Evolutionary conservation across 2,113 vertebrate species (phyloP), one percentile per base, ranked within the genome.

Genomic region (Arothron firmamentum): DNA sequence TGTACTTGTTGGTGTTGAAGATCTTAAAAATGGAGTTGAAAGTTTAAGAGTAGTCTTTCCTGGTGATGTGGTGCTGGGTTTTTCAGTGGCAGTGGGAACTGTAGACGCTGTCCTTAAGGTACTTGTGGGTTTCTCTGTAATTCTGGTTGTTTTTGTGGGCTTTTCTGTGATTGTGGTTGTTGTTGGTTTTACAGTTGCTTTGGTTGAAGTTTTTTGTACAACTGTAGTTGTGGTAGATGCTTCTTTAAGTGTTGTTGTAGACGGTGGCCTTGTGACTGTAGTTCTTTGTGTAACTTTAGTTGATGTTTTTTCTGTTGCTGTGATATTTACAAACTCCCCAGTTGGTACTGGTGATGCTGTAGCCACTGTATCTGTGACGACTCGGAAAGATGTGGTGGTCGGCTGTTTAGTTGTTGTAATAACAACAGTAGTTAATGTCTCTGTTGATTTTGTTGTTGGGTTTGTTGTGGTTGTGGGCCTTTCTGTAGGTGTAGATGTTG

Each of bases 131-230:
- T 16, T 49, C 16, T 17, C 15, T 45, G 19, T 23, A 16, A 9
- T 5, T 1, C 19, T 52, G 0, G 6, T 43, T 43, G 56, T 28
- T 16, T 47, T n/a, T 47, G 45, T 47, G 16, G 17, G 15, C 4
- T 18, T 14, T 58, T 31, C 56, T 45, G 62, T 19, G 7, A 34
- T 57, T 47, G n/a, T 47, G 20, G 56, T n/a, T 25, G 9, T 47
- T 13, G 56, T 58, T 8, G 18, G 2, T 17, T 20, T 41, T 50
- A 12, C 74, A 43, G 38, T 18, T 5, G 2, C 7, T 6, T 58
- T 61, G 6, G 58, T 11, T 49, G 23, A 14, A 2, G 5, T 51
- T 51, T 13, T n/a, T 11, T 4, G 5, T 19, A 14, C 17, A 2
- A 12, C 25, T 18, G 46, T 41, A 5, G 20, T 2, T 42, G 19